Base-by-base conservation (phyloP, 2,888 invertebrate species). In the Amiota mariae region DNA sequence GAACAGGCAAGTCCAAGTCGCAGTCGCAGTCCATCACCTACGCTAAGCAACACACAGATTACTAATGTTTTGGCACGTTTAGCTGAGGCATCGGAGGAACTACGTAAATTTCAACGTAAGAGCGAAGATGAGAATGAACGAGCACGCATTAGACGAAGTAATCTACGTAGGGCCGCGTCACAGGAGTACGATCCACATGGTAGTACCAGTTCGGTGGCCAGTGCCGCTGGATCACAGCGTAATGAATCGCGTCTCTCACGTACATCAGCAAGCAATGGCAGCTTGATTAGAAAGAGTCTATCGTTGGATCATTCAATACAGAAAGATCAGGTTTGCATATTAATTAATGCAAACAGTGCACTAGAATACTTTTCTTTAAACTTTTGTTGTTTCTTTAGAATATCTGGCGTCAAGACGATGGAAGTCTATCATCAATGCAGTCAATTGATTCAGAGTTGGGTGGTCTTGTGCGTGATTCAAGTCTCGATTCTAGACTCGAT, bases 391-490 rank as follows among this genome's bases (percentile, higher is more conserved):
- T 49, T 67, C 15, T 57, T 68, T 74, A 94, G 91, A 92, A 91
- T 74, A 96, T 97, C 83, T 97, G 97, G 97, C 94, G 94, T 80
- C 93, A 94, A 47, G 94, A 94, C 71, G 95, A 96, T 78, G 95
- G 95, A 75, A 97, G 96, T 87, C 92, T 95, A 75, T 95, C 95
- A 0, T 96, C 96, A 75, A 92, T 96, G 89, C 95, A 95, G 83
- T 96, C 96, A 0, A 90, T 95, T 75, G 94, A 94, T 81, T 93
- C 93, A 1, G 93, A 93, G 75, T 88, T 92, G 51, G 94, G 94
- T 79, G 93, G 92, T 77, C 89, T 93, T 89, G 93, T 93, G 68
- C 92, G 95, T 71, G 96, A 96, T 87, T 92, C 94, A 59, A 95
- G 95, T 86, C 80, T 87, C 71, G 88, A 88, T 18, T 89, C 88